These are phyloP conservation scores for Forbesichthys papilliferus DNA, from an alignment of 2,113 vertebrate species.

Conservation along the genomic window DNA sequence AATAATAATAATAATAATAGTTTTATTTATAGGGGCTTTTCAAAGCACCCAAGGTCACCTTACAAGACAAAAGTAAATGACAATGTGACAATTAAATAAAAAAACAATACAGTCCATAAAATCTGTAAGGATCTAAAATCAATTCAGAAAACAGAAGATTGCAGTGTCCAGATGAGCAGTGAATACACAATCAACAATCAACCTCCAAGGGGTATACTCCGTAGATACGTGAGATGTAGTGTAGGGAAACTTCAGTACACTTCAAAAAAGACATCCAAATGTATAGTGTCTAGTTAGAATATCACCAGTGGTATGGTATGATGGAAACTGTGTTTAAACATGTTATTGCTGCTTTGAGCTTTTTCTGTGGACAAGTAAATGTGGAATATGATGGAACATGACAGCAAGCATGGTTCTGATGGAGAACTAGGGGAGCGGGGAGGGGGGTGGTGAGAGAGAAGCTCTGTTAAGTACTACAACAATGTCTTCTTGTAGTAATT, in stretches of 20 bases:
- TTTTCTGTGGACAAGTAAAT: slow-evolving; percentile 39
- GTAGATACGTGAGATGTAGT: too few species aligned
- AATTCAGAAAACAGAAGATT: too few species aligned
- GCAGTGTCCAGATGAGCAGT: too few species aligned
- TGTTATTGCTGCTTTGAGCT: slow-evolving; percentile 17
- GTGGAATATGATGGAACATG: slow-evolving; percentile 64
- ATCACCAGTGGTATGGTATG: slow-evolving; percentile 1
- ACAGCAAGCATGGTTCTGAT: slow-evolving; percentile 52
- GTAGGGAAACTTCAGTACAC: not conserved
- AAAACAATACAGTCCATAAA: too few species aligned
- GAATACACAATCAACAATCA: too few species aligned
- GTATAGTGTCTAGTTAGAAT: not conserved
- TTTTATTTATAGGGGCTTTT: too few species aligned
- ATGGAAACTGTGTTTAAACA: slow-evolving; percentile 15
- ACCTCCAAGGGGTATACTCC: too few species aligned
- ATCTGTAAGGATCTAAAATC: too few species aligned
- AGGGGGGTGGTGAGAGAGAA: slow-evolving; percentile 14
- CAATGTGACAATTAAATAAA: too few species aligned
- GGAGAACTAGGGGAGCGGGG: slow-evolving; percentile 34
- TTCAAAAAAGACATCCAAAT: slow-evolving; percentile 13
- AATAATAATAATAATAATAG: too few species aligned
- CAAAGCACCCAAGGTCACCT: too few species aligned
- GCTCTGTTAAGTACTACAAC: slow-evolving; percentile 6
- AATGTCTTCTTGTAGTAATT: not conserved
- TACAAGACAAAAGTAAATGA: too few species aligned